These are phyloP conservation scores for Campylorhamphus procurvoides DNA, from an alignment of 2,113 vertebrate species.

Conservation along the genomic window DNA sequence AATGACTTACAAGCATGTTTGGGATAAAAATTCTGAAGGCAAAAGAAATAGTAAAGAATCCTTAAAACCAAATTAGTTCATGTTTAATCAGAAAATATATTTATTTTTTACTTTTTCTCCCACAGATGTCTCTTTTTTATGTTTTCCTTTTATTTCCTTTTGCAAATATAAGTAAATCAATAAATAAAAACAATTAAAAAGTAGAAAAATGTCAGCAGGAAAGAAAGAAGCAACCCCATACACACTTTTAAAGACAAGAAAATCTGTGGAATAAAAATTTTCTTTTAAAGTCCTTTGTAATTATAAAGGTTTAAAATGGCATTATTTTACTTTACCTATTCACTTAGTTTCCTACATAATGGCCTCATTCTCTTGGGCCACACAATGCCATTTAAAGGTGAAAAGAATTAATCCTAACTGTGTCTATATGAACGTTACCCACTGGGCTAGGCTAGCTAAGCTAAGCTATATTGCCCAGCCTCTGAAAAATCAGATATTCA, in stretches of 20 bases:
- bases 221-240: fast-evolving
- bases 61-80: neutral
- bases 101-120: neutral
- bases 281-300: neutral
- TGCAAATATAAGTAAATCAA: neutral
- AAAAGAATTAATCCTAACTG: neutral
- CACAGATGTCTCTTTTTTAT: neutral
- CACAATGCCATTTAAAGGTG: neutral
- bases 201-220: neutral
- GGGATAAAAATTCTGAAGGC: neutral
- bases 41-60: neutral
- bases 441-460: neutral
- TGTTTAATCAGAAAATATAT: neutral
- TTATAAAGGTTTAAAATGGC: neutral
- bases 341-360: neutral
- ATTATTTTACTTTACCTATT: neutral
- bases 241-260: neutral
- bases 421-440: neutral
- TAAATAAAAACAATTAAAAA: neutral
- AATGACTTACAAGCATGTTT: fast-evolving
- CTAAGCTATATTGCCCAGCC: neutral
- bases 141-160: neutral
- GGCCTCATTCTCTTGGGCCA: neutral
- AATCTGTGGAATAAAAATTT: neutral
- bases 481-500: neutral